phyloP scores from a whole-genome alignment of 2,113 vertebrate species.

The Myxocyprinus asiaticus region DNA sequence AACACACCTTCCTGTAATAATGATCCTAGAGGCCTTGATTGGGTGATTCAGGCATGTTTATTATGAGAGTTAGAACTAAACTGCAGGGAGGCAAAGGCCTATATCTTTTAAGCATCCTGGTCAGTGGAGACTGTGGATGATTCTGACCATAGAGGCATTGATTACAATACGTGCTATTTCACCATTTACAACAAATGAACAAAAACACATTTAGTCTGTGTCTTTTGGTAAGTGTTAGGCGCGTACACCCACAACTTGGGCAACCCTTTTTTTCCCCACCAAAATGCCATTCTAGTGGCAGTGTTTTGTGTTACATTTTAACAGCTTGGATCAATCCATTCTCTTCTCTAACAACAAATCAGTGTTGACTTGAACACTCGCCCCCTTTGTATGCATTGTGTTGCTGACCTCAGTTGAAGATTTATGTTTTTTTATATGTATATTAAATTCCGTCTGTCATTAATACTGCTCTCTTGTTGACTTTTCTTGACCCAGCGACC shows the following conservation, averaged over 20 bases:
- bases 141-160: too few species aligned
- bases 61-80: too few species aligned
- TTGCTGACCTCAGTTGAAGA: slow-evolving; percentile 85
- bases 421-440: slow-evolving; percentile 95
- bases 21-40: too few species aligned
- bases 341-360: slow-evolving; percentile 82
- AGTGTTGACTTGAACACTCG: slow-evolving; percentile 85
- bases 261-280: not conserved
- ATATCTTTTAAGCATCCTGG: too few species aligned
- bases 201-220: too few species aligned
- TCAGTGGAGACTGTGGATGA: too few species aligned
- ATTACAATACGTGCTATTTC: too few species aligned
- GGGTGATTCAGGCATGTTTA: too few species aligned
- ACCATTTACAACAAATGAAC: too few species aligned
- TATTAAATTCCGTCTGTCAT: slow-evolving; percentile 95
- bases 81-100: too few species aligned
- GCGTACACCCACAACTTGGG: not conserved
- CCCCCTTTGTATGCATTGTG: slow-evolving; percentile 85
- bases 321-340: slow-evolving; percentile 79
- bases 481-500: slow-evolving; percentile 91
- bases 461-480: slow-evolving; percentile 94
- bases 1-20: too few species aligned
- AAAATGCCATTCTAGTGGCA: slow-evolving; percentile 76
- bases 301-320: slow-evolving; percentile 87
- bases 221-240: too few species aligned